phyloP scores from a whole-genome alignment of 2,888 invertebrate genomes.

The Lithophane ornitopus region DNA sequence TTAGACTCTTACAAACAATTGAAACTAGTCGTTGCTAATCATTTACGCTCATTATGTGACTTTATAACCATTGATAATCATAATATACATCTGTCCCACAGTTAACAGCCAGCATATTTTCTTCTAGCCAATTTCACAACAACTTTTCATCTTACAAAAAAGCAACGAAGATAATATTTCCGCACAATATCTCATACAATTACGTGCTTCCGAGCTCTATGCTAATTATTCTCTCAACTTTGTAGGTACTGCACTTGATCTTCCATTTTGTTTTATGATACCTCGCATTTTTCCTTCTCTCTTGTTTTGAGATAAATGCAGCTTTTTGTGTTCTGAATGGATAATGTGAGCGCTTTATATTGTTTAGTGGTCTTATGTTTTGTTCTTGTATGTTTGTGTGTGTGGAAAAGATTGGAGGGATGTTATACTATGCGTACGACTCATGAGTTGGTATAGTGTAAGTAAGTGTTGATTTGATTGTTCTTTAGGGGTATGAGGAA shows the following conservation, averaged over 20 bases:
- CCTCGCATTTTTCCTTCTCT: slow-evolving; percentile 72
- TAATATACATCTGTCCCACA: too few species aligned
- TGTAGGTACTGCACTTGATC: slow-evolving; percentile 77
- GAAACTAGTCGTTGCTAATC: background rate
- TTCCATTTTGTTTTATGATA: slow-evolving; percentile 68
- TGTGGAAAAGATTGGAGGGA: background rate
- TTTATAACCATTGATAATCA: background rate
- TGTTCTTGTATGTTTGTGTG: slow-evolving; percentile 25
- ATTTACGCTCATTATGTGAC: background rate
- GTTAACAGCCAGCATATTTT: background rate
- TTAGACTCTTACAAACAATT: background rate
- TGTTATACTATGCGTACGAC: background rate
- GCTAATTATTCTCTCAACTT: slow-evolving; percentile 83
- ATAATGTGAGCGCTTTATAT: slow-evolving; percentile 73
- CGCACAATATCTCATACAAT: slow-evolving; percentile 62
- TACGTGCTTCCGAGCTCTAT: slow-evolving; percentile 63
- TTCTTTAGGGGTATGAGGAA: too few species aligned
- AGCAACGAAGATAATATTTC: slow-evolving; percentile 52
- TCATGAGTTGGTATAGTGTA: too few species aligned
- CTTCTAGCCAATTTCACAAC: slow-evolving; percentile 25
- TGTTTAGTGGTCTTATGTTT: slow-evolving; percentile 56
- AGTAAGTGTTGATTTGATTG: background rate
- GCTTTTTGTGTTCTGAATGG: slow-evolving; percentile 76
- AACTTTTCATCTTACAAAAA: slow-evolving; percentile 39
- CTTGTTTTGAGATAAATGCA: slow-evolving; percentile 78